Evolutionary conservation across 2,113 vertebrate species (phyloP).

Genomic region (Oryzias curvinotus): DNA sequence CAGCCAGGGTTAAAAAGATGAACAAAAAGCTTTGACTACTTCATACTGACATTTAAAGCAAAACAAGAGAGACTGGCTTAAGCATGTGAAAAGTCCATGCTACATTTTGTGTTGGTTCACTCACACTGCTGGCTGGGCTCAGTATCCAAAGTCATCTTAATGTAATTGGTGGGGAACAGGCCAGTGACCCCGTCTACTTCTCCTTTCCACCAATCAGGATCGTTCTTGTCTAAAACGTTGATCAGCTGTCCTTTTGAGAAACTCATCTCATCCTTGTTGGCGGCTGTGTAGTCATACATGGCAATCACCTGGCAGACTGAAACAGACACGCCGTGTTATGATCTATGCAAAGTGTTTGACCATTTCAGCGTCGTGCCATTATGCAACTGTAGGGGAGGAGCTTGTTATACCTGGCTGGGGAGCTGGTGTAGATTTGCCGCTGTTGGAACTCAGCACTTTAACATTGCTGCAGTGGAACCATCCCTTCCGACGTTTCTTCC

Average conservation of each 20-base stretch:
- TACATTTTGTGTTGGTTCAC: conserved; percentile 49
- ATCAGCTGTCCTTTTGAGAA: conserved; percentile 93
- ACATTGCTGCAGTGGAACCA: conserved; percentile 94
- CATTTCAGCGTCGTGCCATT: background rate
- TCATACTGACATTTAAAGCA: conserved; percentile 5
- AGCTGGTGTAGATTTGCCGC: conserved; percentile 86
- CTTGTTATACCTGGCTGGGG: conserved; percentile 79
- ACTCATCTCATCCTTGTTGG: conserved; percentile 90
- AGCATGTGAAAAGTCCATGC: background rate
- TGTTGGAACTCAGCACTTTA: conserved; percentile 88
- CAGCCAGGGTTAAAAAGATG: background rate
- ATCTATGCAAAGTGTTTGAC: background rate
- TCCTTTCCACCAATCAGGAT: conserved; percentile 97
- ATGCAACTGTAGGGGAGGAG: no score
- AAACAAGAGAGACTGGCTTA: background rate
- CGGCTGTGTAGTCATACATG: conserved; percentile 91
- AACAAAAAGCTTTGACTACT: conserved; percentile 10
- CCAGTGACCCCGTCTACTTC: conserved; percentile 86
- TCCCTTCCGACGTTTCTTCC: conserved; percentile 95
- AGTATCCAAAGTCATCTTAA: conserved; percentile 89
- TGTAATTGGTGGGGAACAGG: conserved; percentile 94
- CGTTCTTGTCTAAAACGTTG: conserved; percentile 87
- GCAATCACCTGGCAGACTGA: conserved; percentile 93
- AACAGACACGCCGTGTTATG: background rate
- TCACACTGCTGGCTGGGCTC: conserved; percentile 97